These are phyloP conservation scores for Meles meles DNA, from an alignment of 2,113 vertebrate genomes.

Conservation along the genomic window DNA sequence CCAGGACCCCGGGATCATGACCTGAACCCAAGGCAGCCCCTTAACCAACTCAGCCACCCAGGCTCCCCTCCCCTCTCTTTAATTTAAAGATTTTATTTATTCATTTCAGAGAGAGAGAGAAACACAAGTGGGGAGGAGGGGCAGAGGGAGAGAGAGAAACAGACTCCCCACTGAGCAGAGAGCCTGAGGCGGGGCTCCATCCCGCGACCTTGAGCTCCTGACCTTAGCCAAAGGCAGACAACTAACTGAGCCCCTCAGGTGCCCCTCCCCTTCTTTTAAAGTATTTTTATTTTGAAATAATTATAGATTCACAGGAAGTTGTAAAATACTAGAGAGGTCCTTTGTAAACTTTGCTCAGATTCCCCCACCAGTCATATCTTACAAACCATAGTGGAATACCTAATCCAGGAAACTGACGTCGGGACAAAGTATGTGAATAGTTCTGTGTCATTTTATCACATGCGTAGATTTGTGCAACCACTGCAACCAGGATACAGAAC, in stretches of 20 bases:
- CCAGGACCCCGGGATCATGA: background rate
- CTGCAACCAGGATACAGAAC: background rate
- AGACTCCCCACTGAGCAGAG: background rate
- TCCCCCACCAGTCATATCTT: background rate
- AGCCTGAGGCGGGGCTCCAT: background rate
- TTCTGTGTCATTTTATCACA: background rate
- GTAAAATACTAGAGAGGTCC: background rate
- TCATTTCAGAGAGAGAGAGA: background rate
- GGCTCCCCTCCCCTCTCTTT: background rate
- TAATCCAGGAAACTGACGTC: background rate
- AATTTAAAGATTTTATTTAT: background rate
- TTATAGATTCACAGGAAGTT: constrained; percentile 17
- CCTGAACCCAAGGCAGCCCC: background rate
- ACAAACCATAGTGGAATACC: background rate
- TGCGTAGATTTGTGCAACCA: background rate
- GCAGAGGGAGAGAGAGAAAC: background rate
- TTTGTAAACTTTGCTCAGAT: constrained; percentile 8
- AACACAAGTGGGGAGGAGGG: background rate
- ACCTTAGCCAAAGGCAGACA: background rate
- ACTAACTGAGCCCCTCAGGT: background rate
- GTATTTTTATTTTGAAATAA: constrained; percentile 34
- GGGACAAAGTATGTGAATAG: background rate
- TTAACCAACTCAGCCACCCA: background rate
- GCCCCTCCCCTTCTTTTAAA: background rate
- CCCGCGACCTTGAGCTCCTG: background rate